Evolutionary conservation across 64 coral and sea anemone genomes (phyloP).

Genomic region (Cladopsammia gracilis): DNA sequence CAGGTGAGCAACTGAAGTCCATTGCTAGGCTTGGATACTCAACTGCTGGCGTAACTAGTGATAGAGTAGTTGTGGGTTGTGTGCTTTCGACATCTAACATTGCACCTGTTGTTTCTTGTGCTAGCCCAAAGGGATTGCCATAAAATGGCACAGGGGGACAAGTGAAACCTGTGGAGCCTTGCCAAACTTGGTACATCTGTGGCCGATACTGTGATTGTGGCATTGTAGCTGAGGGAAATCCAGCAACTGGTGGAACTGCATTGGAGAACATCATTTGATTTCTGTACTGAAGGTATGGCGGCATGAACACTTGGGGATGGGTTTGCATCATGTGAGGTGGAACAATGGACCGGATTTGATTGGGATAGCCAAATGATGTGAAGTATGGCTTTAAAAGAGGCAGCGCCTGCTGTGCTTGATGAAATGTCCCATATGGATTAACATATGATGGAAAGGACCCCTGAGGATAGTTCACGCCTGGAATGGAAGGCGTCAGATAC

Average conservation of each 20-base stretch:
- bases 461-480: background rate
- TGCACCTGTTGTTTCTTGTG: background rate
- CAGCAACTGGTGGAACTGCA: background rate
- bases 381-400: constrained; percentile 4
- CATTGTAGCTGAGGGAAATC: constrained; percentile 4
- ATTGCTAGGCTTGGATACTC: background rate
- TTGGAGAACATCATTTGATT: constrained; percentile 32
- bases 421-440: background rate
- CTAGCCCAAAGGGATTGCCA: background rate
- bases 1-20: background rate
- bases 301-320: background rate
- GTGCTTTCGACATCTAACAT: background rate
- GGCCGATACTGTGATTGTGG: background rate
- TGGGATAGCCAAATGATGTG: constrained; percentile 9
- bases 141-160: background rate
- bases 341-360: background rate
- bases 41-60: background rate
- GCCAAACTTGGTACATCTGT: constrained; percentile 2
- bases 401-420: constrained; percentile 1
- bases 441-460: background rate
- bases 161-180: background rate
- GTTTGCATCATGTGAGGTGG: background rate
- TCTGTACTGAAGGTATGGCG: constrained; percentile 23
- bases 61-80: background rate
- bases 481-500: background rate